A percentile compares a stretch with the other conserved stretches of the same genome.
These are phyloP conservation scores for Arctia plantaginis DNA, from an alignment of 2,888 invertebrate genomes.

Conservation along the genomic window DNA sequence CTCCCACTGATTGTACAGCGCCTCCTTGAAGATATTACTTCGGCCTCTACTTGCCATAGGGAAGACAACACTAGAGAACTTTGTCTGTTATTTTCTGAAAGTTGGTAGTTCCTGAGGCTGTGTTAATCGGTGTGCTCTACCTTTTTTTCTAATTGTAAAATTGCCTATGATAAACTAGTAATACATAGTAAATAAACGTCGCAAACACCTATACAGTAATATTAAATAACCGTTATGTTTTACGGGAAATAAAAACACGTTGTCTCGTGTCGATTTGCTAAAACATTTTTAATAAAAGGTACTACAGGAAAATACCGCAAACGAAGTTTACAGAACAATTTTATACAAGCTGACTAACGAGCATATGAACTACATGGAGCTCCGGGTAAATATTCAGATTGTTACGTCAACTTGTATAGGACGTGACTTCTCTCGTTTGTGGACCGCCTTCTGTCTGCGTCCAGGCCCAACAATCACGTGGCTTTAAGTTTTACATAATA, in stretches of 20 bases:
- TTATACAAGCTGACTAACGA: conserved; percentile 43
- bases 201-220: neutral
- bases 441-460: conserved; percentile 23
- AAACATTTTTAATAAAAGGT: conserved; percentile 8
- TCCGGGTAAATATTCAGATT: conserved; percentile 70
- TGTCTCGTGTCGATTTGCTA: neutral
- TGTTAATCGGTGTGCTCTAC: neutral
- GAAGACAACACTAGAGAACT: neutral
- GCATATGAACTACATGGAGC: conserved; percentile 22
- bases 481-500: neutral
- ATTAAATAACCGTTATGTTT: neutral
- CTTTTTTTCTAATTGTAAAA: neutral
- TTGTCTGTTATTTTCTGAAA: neutral
- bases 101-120: neutral
- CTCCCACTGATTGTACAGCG: neutral
- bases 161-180: neutral
- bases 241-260: neutral
- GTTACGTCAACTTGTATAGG: conserved; percentile 55
- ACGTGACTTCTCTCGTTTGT: conserved; percentile 54
- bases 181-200: neutral
- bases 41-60: neutral
- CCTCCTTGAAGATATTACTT: neutral
- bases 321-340: conserved; percentile 50
- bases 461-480: conserved; percentile 10
- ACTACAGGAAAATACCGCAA: conserved; percentile 16